Evolutionary conservation across 2,797 vertebrate genomes (phyloP), one percentile per base, ranked within the genome.

Genomic region (Rhinichthys osculus): DNA sequence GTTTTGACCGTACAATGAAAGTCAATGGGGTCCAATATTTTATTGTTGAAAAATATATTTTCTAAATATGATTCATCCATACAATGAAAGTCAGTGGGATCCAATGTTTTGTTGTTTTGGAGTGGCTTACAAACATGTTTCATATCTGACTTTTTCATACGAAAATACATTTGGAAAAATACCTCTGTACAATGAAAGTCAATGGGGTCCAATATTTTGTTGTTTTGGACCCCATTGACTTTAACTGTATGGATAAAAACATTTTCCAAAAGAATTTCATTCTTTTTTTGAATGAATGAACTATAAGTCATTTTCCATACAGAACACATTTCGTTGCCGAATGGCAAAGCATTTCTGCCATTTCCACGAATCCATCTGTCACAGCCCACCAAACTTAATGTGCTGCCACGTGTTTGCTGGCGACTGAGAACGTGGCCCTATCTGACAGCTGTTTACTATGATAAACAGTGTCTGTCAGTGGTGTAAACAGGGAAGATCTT

Each of bases 391-490:
- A 67, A 54, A 77, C 33, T 21, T 77, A n/a, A 83, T 42, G 44
- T 3, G 30, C 47, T 30, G 82, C 72, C 73, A 40, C 62, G 47
- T 67, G 62, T 77, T 69, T 69, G 42, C 62, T 50, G 30, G 73
- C 82, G 77, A 40, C 73, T 19, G 47, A 67, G 62, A 74, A 66
- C 7, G 47, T 74, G 70, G 57, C 57, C 30, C n/a, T 73, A 44
- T 74, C 86, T 85, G 88, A 91, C 92, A 90, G 90, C 91, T 90
- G 88, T 81, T 72, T 47, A 62, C 88, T 87, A 89, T 83, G 85
- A 89, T 50, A 81, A 90, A 89, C 87, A 86, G 40, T 85, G 85
- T 85, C 83, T 79, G 69, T 88, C 54, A 86, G 89, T 85, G 69
- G 66, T 30, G 85, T 85, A 67, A 88, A 88, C 87, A 80, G 84